phyloP scores from a whole-genome alignment of 2,113 vertebrate species.

The Deroptyus accipitrinus region DNA sequence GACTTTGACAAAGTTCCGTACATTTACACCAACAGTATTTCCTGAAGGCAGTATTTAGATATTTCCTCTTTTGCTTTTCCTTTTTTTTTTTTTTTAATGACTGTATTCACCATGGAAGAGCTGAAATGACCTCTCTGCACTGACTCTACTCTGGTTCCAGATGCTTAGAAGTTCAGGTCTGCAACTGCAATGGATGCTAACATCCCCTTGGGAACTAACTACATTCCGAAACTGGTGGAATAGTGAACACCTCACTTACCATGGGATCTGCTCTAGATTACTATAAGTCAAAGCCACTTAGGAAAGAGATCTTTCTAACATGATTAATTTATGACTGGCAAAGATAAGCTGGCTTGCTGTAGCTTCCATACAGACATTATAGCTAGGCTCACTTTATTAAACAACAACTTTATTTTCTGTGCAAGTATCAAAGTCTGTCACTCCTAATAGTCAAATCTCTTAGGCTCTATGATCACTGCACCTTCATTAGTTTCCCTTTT shows the following conservation, averaged over 20 bases:
- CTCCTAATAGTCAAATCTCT: background rate
- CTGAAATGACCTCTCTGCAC: background rate
- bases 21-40: background rate
- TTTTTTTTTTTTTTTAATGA: background rate
- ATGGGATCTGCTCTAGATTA: background rate
- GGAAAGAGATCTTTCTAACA: background rate
- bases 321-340: background rate
- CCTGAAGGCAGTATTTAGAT: background rate
- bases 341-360: background rate
- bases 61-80: accelerated
- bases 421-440: background rate
- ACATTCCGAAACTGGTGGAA: background rate
- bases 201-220: background rate
- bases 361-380: background rate
- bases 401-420: background rate
- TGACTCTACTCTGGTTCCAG: background rate
- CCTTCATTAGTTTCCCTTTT: background rate
- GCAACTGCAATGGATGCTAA: background rate
- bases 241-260: background rate
- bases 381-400: background rate
- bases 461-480: background rate
- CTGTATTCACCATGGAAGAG: background rate
- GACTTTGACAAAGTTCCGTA: background rate
- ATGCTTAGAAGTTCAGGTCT: background rate
- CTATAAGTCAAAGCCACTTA: background rate